These are phyloP conservation scores for Musca vetustissima DNA, from an alignment of 1,140 invertebrate genomes.

Conservation along the genomic window DNA sequence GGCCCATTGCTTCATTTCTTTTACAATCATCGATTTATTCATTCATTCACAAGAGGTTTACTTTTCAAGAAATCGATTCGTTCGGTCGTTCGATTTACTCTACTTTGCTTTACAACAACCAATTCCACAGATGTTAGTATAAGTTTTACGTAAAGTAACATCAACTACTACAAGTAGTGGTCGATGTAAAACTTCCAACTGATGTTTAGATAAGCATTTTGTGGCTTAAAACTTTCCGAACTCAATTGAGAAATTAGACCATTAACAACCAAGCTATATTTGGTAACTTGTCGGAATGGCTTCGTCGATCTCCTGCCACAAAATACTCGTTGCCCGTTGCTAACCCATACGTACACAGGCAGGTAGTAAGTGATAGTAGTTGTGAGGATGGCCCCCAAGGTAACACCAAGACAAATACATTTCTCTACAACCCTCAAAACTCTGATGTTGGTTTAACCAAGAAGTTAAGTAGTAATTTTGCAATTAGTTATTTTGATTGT, in stretches of 20 bases:
- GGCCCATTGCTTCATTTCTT: too few relatives aligned
- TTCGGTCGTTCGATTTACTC: not conserved
- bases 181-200: not conserved
- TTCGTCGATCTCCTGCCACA: too few relatives aligned
- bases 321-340: too few relatives aligned
- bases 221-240: conserved; percentile 29
- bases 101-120: not conserved
- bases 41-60: too few relatives aligned
- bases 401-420: conserved; percentile 8
- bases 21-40: too few relatives aligned
- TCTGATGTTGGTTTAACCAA: conserved; percentile 22
- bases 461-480: conserved; percentile 24
- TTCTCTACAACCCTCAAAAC: conserved; percentile 10
- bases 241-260: conserved; percentile 52
- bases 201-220: conserved; percentile 24
- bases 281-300: conserved; percentile 9
- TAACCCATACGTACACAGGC: too few relatives aligned
- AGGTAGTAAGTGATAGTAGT: not conserved
- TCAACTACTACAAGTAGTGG: conserved; percentile 4
- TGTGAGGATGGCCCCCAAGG: not conserved
- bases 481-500: conserved; percentile 24
- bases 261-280: conserved; percentile 34
- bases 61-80: too few relatives aligned
- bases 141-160: not conserved
- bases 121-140: not conserved